Base-by-base conservation (phyloP, 2,888 invertebrate genomes). In the Xanthia togata region DNA sequence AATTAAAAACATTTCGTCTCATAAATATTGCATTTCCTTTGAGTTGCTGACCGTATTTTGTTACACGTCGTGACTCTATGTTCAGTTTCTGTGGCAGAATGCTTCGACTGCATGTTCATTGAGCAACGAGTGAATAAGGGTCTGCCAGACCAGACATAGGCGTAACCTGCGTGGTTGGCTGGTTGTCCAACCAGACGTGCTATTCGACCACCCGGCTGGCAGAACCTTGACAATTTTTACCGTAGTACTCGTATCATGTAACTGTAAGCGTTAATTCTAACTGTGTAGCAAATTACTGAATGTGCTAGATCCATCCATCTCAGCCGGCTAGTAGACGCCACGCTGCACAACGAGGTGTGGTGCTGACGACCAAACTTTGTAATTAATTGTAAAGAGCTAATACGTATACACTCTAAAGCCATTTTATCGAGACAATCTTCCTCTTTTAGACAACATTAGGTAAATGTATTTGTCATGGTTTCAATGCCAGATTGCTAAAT, bases 221-320 rank as follows among this genome's bases (percentile, higher is more conserved):
- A 84, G 84, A 81, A 78, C 84, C 87, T 87, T 89, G 81, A 90
- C 89, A 91, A 90, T 90, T 91, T 91, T 91, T 91, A 91, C 89
- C 82, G 88, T 94, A 93, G 92, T 91, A 89, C 87, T 93, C 90
- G 90, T 92, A 90, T 92, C 90, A 89, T 91, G 85, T 93, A 91
- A 87, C 76, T 91, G 79, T 93, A 93, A 93, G 93, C 91, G 90
- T 92, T 93, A 91, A 92, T 92, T 93, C 91, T 93, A 93, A 94
- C 90, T 94, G 90, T 91, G 92, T 95, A 95, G 95, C 88, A 87
- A 91, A 91, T 92, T 91, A 94, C 91, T 95, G 91, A 94, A 94
- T 95, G 93, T 94, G 94, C 94, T 94, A 94, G 94, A 90, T 94
- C 93, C 93, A 94, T 94, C 94, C 93, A 91, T 93, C 90, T 93